These are phyloP conservation scores for Chamaea fasciata DNA, from an alignment of 2,113 vertebrate genomes.

Conservation along the genomic window DNA sequence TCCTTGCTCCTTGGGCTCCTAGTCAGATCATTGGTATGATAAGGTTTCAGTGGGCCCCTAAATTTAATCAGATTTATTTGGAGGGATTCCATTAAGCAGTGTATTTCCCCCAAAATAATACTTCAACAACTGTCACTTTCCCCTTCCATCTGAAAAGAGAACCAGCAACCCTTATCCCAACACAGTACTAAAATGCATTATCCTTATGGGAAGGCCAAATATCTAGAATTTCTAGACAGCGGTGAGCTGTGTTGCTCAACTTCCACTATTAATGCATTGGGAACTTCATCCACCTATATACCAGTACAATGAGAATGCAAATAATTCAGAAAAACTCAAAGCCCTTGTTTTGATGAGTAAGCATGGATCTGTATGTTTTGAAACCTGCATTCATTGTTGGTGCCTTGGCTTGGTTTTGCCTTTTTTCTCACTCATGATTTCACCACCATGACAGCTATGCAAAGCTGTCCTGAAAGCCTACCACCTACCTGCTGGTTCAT, in stretches of 20 bases:
- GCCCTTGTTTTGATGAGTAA: neutral
- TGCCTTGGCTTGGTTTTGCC: neutral
- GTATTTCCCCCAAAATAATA: neutral
- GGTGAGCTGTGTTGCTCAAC: neutral
- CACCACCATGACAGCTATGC: neutral
- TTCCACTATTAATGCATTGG: neutral
- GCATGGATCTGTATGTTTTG: neutral
- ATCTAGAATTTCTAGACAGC: neutral
- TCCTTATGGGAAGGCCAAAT: neutral
- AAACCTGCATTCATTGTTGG: neutral
- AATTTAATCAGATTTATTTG: neutral
- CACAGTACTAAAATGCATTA: neutral
- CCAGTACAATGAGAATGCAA: neutral
- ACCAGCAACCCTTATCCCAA: neutral
- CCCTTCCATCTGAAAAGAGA: neutral
- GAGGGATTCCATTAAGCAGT: neutral
- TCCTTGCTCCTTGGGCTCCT: neutral
- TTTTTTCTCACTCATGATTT: neutral
- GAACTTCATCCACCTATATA: neutral
- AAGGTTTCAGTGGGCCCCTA: neutral
- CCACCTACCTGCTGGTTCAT: neutral
- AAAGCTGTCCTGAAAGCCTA: neutral
- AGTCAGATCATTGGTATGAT: neutral
- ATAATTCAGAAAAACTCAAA: neutral
- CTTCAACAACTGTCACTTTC: neutral